Percentiles rank a stretch among this genome's conserved stretches.
phyloP scores from a whole-genome alignment of 2,797 vertebrate genomes.

The Hyperoplus lanceolatus region DNA sequence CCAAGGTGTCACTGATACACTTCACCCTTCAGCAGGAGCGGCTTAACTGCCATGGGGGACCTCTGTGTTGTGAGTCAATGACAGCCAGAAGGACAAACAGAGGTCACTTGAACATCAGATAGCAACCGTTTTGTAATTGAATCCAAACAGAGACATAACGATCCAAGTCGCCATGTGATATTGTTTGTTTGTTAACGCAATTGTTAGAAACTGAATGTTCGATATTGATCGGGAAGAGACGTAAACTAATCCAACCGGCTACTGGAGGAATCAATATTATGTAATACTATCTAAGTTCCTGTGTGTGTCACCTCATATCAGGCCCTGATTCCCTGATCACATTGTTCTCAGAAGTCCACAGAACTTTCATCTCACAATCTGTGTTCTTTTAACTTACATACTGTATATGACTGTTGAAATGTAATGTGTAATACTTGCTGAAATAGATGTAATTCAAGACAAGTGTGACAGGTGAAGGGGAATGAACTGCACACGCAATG shows the following conservation, averaged over 20 bases:
- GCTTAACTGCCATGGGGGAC: slow-evolving; percentile 52
- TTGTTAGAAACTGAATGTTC: slow-evolving; percentile 54
- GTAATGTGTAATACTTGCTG: neutral
- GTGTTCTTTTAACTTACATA: slow-evolving; percentile 1
- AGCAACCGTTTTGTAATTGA: slow-evolving; percentile 79
- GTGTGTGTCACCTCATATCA: neutral
- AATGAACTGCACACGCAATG: neutral
- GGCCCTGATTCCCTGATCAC: neutral
- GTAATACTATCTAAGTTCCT: slow-evolving; percentile 30
- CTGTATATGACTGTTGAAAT: neutral
- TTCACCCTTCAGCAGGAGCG: slow-evolving; percentile 59
- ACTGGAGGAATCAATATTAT: slow-evolving; percentile 33
- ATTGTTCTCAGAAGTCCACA: neutral
- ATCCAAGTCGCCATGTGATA: slow-evolving; percentile 66
- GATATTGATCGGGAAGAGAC: slow-evolving; percentile 32
- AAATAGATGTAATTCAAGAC: slow-evolving; percentile 4
- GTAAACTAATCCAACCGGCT: slow-evolving; percentile 46
- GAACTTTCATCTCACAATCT: slow-evolving; percentile 21
- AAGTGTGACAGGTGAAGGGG: neutral
- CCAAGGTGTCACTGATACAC: slow-evolving; percentile 78
- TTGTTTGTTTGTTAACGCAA: slow-evolving; percentile 60
- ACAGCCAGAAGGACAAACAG: slow-evolving; percentile 71
- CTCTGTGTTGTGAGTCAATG: slow-evolving; percentile 42
- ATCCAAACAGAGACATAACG: slow-evolving; percentile 67
- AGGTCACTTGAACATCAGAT: slow-evolving; percentile 78